Evolutionary conservation across 2,113 vertebrate genomes (phyloP).

Genomic region (Furnarius figulus): DNA sequence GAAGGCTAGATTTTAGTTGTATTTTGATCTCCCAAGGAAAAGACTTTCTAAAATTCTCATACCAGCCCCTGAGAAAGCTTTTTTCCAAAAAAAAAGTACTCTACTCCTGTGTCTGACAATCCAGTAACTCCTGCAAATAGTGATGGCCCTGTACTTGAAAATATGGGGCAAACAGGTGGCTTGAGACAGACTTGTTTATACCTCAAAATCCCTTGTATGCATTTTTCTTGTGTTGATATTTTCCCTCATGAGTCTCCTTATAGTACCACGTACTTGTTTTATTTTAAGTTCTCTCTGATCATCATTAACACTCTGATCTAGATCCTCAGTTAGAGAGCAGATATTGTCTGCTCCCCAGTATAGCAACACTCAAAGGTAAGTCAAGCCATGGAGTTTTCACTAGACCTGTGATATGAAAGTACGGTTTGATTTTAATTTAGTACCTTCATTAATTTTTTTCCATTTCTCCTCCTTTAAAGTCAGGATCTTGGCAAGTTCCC

Average conservation of each 20-base stretch:
- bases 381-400: conserved; percentile 20
- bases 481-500: conserved; percentile 7
- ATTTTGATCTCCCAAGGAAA: neutral
- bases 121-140: neutral
- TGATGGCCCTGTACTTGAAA: neutral
- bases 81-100: neutral
- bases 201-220: neutral
- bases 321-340: neutral
- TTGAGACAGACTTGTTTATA: neutral
- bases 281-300: neutral
- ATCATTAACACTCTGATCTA: neutral
- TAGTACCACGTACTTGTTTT: neutral
- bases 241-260: neutral
- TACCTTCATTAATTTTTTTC: conserved; percentile 32
- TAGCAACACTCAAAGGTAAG: conserved; percentile 37
- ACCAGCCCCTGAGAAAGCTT: neutral
- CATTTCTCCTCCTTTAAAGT: conserved; percentile 21
- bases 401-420: conserved; percentile 17
- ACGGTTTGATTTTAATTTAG: conserved; percentile 32
- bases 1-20: neutral
- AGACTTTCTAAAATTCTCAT: neutral
- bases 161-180: neutral
- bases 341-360: neutral
- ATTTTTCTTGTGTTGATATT: neutral
- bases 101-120: neutral